A percentile compares a stretch with the other conserved stretches of the same genome.
Conservation (phyloP, 2,888 invertebrate genomes). For the Sinohyriopsis cumingii region DNA sequence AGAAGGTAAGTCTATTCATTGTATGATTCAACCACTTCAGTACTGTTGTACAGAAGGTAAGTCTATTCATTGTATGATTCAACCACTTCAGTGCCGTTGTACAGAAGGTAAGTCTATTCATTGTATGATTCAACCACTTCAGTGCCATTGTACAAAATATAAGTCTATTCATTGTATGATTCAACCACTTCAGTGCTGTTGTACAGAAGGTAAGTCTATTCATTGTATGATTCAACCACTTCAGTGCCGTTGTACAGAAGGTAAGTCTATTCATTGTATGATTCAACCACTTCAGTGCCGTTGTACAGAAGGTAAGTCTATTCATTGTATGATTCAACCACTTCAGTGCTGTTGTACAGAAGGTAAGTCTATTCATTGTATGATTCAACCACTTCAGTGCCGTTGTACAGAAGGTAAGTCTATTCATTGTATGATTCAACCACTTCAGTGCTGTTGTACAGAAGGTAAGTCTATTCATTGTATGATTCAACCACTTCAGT, state of each 20-base stretch:
- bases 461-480: conserved; percentile 22
- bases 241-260: conserved; percentile 42
- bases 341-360: conserved; percentile 39
- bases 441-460: conserved; percentile 38
- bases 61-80: conserved; percentile 14
- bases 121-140: conserved; percentile 30
- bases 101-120: conserved; percentile 34
- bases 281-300: conserved; percentile 28
- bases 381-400: conserved; percentile 32
- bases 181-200: conserved; percentile 29
- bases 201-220: conserved; percentile 38
- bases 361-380: conserved; percentile 19
- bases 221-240: no score
- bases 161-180: conserved; percentile 12
- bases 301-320: conserved; percentile 37
- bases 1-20: conserved; percentile 33
- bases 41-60: conserved; percentile 41
- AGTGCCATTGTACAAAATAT: conserved; percentile 44
- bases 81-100: conserved; percentile 34
- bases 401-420: conserved; percentile 38
- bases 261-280: conserved; percentile 18
- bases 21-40: conserved; percentile 30
- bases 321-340: no score
- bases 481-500: conserved; percentile 29
- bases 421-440: no score